A percentile compares a stretch with the other conserved stretches of the same genome.
Evolutionary conservation across 2,797 vertebrate species (phyloP).

Genomic region (Crypturellus tataupa): DNA sequence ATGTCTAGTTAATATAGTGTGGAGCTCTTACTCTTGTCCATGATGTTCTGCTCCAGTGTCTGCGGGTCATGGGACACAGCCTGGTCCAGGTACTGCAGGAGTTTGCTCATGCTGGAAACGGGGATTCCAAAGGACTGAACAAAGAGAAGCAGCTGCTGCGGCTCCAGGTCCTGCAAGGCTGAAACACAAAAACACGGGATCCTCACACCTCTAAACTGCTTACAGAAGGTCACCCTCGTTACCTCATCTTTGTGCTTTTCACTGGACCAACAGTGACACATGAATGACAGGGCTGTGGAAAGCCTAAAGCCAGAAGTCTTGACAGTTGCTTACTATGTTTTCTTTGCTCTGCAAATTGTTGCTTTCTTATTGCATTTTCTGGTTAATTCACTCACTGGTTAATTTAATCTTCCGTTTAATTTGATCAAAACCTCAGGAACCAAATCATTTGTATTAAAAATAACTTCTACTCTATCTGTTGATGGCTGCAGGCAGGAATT

Average conservation of each 20-base stretch:
- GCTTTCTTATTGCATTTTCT: constrained; percentile 48
- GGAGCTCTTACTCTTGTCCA: constrained; percentile 94
- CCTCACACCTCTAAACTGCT: background rate
- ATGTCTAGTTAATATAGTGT: background rate
- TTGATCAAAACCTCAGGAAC: constrained; percentile 68
- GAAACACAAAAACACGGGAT: background rate
- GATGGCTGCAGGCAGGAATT: constrained; percentile 65
- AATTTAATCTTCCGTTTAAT: constrained; percentile 71
- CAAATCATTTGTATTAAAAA: constrained; percentile 68
- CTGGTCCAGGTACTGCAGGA: constrained; percentile 96
- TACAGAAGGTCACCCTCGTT: background rate
- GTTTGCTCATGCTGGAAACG: constrained; percentile 99
- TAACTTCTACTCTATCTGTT: constrained; percentile 63
- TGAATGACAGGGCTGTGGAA: constrained; percentile 3
- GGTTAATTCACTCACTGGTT: constrained; percentile 72
- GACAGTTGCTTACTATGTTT: constrained; percentile 53
- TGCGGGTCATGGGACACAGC: constrained; percentile 95
- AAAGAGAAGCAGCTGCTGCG: constrained; percentile 95
- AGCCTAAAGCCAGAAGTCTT: constrained; percentile 44
- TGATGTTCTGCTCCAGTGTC: constrained; percentile 95
- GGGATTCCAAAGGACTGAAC: constrained; percentile 99
- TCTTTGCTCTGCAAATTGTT: constrained; percentile 44
- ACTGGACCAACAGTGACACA: background rate
- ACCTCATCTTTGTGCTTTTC: background rate
- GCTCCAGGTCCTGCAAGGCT: constrained; percentile 96